phyloP scores from a whole-genome alignment of 2,113 vertebrate genomes.

The Chiloscyllium plagiosum region DNA sequence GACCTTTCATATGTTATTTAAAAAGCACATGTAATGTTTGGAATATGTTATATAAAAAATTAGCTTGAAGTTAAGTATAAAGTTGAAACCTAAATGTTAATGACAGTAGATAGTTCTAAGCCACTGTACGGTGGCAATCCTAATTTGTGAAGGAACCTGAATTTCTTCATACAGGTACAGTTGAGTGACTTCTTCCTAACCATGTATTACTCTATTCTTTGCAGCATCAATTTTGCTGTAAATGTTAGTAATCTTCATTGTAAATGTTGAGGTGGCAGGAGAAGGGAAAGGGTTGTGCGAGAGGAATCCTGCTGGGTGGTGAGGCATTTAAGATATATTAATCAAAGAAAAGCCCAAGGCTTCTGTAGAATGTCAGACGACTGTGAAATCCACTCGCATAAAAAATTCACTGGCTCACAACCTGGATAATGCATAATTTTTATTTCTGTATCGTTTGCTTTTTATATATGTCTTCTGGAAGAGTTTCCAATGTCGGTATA shows the following conservation, averaged over 20 bases:
- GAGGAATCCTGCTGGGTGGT: background rate
- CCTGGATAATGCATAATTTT: background rate
- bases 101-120: background rate
- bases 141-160: background rate
- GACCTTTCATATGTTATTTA: background rate
- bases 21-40: background rate
- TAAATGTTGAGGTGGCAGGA: background rate
- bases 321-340: background rate
- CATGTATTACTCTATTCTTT: background rate
- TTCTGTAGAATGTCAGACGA: background rate
- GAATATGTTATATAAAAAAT: background rate
- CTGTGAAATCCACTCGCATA: background rate
- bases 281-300: background rate
- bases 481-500: background rate
- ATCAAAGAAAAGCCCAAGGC: background rate
- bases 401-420: background rate
- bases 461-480: background rate
- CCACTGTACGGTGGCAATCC: background rate
- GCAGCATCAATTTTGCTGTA: background rate
- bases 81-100: constrained; percentile 5
- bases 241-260: background rate
- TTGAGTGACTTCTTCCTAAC: background rate
- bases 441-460: background rate
- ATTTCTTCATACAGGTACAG: background rate
- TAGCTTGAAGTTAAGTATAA: constrained; percentile 2